These are phyloP conservation scores for Lissocephala sabroskyi DNA, from an alignment of 2,888 invertebrate genomes.

Conservation along the genomic window DNA sequence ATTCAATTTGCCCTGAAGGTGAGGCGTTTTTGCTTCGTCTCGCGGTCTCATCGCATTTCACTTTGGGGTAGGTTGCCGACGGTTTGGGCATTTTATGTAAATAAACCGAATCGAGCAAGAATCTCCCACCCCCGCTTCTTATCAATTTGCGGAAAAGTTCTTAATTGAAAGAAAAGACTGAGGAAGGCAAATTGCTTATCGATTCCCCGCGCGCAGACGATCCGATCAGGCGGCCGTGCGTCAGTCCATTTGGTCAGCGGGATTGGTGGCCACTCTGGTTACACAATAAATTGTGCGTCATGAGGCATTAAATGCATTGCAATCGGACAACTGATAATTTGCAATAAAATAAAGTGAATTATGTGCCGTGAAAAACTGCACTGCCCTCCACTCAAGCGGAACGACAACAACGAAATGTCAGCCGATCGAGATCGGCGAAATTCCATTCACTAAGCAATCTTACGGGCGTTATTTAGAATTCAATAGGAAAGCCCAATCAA, in stretches of 20 bases:
- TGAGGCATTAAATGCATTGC: no score
- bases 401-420: constrained; percentile 6
- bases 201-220: no score
- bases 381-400: constrained; percentile 15
- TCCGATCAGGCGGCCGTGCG: constrained; percentile 25
- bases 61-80: constrained; percentile 13
- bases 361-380: constrained; percentile 27
- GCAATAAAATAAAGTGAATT: not conserved
- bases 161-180: constrained; percentile 6
- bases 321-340: no score
- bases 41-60: not conserved
- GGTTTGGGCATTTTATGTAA: not conserved
- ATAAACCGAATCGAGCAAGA: not conserved
- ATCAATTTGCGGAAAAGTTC: not conserved
- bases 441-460: no score
- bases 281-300: constrained; percentile 16
- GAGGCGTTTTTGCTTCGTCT: no score
- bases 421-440: no score
- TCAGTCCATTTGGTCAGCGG: not conserved
- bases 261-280: constrained; percentile 17
- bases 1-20: not conserved
- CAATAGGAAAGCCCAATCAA: no score
- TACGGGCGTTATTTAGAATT: no score
- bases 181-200: no score
- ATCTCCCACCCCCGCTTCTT: not conserved